Base-by-base conservation (phyloP, 2,797 vertebrate genomes). In the Lagodon rhomboides region DNA sequence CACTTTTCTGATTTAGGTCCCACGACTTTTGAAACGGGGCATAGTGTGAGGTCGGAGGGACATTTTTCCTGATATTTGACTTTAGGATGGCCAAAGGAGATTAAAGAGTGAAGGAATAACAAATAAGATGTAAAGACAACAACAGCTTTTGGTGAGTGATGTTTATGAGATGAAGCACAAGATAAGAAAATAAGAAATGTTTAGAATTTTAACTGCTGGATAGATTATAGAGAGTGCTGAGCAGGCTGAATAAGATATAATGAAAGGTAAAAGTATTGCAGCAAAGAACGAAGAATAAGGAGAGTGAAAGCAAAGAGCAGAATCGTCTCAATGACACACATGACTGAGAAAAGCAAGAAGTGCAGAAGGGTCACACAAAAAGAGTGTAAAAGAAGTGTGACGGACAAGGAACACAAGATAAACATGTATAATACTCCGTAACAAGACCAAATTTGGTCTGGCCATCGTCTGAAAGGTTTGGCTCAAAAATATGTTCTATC, bases 31-130 rank as follows among this genome's bases (percentile, higher is more conserved):
- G 13, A 55, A 85, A 59, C 9, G 60, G 74, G 46, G 2, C 20
- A 30, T 50, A 25, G 22, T 23, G 30, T 74, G 46, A 60, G 11
- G 75, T n/a, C 15, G 22, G 38, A 67, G 22, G 43, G 53, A 67
- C 8, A 44, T 50, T 68, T 56, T 70, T 79, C 72, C 71, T 88
- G 63, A 77, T 67, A 66, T 68, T 53, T 73, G 27, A 80, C 5
- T 58, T 62, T 77, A 49, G 15, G 44, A 68, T 73, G 76, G 38
- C 61, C 46, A 78, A 43, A 59, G 20, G 0, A 56, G 30, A 77
- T n/a, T 46, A 63, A 77, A 43, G 13, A 12, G 25, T 50, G 7
- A 67, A 55, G 10, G 51, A 22, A 56, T 23, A 51, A 69, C 22
- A 63, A 59, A 61, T 12, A 53, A 25, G 38, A 47, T 41, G 5